These are phyloP conservation scores for Sternotherus odoratus DNA, from an alignment of 2,797 vertebrate species.

Conservation along the genomic window DNA sequence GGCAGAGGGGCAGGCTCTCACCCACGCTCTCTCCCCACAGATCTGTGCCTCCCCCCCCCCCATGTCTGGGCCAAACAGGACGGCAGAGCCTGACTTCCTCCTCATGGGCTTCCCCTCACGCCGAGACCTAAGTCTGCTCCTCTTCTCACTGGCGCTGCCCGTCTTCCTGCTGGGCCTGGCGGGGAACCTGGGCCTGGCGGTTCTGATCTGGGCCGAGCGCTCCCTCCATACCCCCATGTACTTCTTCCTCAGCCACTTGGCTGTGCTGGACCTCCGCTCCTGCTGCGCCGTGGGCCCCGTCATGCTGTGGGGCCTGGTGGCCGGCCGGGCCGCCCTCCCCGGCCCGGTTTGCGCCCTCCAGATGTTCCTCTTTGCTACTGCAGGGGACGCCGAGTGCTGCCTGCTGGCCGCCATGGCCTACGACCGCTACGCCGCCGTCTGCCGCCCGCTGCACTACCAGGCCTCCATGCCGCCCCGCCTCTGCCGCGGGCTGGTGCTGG, in stretches of 20 bases:
- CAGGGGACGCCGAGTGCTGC: not conserved
- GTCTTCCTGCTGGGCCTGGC: conserved; percentile 31
- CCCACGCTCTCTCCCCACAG: not conserved
- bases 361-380: conserved; percentile 41
- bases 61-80: not conserved
- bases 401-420: conserved; percentile 27
- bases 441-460: conserved; percentile 24
- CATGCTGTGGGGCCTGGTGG: conserved; percentile 29
- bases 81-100: conserved; percentile 17
- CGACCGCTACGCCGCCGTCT: conserved; percentile 44
- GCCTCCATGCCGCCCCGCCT: conserved; percentile 16
- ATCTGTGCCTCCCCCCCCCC: not conserved
- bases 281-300: conserved; percentile 13
- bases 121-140: conserved; percentile 28
- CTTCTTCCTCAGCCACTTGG: conserved; percentile 52
- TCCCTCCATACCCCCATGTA: conserved; percentile 55
- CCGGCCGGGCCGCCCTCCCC: conserved; percentile 15
- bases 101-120: conserved; percentile 28
- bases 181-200: conserved; percentile 40
- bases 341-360: conserved; percentile 23
- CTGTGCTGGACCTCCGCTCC: conserved; percentile 39
- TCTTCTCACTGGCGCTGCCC: conserved; percentile 38
- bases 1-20: not conserved
- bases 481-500: not conserved
- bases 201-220: not conserved